These are phyloP conservation scores for Hydropsyche tenuis DNA, from an alignment of 1,140 invertebrate genomes.

Conservation along the genomic window DNA sequence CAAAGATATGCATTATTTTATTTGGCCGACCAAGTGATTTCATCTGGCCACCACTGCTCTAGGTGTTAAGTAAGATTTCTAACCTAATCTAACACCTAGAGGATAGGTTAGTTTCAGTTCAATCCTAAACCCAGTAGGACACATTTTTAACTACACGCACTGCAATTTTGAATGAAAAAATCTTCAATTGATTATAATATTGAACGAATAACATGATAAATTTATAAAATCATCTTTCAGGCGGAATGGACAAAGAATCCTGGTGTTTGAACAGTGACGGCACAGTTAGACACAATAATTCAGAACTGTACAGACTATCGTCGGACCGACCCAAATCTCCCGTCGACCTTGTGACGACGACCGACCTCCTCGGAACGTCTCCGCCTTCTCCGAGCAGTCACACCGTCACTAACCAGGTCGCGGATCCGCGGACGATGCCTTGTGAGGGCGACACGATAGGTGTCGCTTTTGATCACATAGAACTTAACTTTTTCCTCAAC, in stretches of 20 bases:
- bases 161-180: too few relatives aligned
- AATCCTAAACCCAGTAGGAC: too few relatives aligned
- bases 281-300: constrained; percentile 81
- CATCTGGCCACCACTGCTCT: too few relatives aligned
- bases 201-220: too few relatives aligned
- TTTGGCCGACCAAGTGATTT: too few relatives aligned
- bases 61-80: too few relatives aligned
- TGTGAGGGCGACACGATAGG: constrained; percentile 96
- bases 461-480: constrained; percentile 94
- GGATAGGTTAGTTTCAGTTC: too few relatives aligned
- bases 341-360: constrained; percentile 54
- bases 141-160: too few relatives aligned
- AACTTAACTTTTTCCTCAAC: constrained; percentile 95
- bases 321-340: constrained; percentile 55
- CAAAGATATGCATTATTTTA: too few relatives aligned
- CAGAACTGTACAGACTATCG: constrained; percentile 76
- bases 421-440: constrained; percentile 57
- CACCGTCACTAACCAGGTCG: constrained; percentile 48
- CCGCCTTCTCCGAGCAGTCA: constrained; percentile 51
- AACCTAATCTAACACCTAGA: too few relatives aligned
- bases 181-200: too few relatives aligned
- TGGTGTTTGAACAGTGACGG: constrained; percentile 95
- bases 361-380: constrained; percentile 26
- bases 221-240: constrained; percentile 54
- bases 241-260: constrained; percentile 87